phyloP scores from a whole-genome alignment of 2,888 invertebrate genomes.

The Lordiphosa andalusiaca region DNA sequence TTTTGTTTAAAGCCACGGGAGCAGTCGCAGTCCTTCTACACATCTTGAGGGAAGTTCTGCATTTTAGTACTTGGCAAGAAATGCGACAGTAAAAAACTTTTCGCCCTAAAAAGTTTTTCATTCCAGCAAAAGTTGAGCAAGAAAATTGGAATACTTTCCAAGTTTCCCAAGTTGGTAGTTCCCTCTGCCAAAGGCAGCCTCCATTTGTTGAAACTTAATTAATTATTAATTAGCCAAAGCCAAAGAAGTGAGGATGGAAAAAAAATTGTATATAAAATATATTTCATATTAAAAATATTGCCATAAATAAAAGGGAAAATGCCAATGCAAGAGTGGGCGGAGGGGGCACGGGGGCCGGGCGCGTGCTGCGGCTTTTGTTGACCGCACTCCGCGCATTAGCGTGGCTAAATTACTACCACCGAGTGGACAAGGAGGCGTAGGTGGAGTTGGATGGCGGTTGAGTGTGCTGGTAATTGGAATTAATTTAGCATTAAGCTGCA shows the following conservation, averaged over 20 bases:
- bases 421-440: constrained; percentile 25
- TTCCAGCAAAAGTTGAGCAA: constrained; percentile 33
- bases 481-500: constrained; percentile 74
- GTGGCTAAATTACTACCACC: constrained; percentile 59
- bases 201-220: constrained; percentile 59
- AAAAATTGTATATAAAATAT: constrained; percentile 49
- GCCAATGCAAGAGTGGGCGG: constrained; percentile 5
- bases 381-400: constrained; percentile 72
- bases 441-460: constrained; percentile 20
- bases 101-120: constrained; percentile 49
- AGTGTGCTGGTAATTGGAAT: constrained; percentile 69
- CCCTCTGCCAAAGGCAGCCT: constrained; percentile 28
- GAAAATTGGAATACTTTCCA: constrained; percentile 69
- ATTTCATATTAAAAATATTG: constrained; percentile 52
- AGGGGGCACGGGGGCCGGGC: constrained; percentile 35
- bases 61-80: constrained; percentile 61
- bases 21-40: constrained; percentile 18
- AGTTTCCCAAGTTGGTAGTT: constrained; percentile 42
- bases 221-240: constrained; percentile 72
- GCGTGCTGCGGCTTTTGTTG: constrained; percentile 66
- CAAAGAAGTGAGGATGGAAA: constrained; percentile 48
- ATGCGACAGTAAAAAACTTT: constrained; percentile 73
- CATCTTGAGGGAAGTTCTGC: constrained; percentile 46
- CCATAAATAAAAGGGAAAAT: constrained; percentile 34
- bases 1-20: constrained; percentile 52